phyloP scores from a whole-genome alignment of 2,113 vertebrate genomes.

The Oncorhynchus gorbuscha region DNA sequence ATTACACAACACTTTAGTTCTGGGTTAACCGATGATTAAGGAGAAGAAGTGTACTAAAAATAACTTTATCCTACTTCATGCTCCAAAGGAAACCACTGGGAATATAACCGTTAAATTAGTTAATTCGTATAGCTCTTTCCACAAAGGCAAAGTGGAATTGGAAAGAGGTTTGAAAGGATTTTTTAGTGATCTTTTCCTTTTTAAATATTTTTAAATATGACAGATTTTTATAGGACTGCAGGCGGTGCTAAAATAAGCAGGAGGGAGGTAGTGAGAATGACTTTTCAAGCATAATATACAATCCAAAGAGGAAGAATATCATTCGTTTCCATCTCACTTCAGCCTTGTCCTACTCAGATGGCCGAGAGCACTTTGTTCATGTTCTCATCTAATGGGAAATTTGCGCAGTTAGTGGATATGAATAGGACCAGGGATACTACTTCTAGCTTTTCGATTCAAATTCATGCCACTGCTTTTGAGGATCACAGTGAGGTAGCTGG shows the following conservation, averaged over 20 bases:
- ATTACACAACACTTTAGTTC: too few relatives aligned
- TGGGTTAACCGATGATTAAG: background rate
- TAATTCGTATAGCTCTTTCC: background rate
- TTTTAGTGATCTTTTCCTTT: background rate
- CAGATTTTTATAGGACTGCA: background rate
- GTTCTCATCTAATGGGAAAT: slow-evolving; percentile 59
- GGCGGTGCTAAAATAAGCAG: background rate
- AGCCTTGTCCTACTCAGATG: slow-evolving; percentile 47
- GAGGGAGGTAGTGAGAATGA: background rate
- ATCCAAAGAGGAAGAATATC: background rate
- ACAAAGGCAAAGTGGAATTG: background rate
- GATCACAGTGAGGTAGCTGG: background rate
- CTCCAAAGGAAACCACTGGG: background rate
- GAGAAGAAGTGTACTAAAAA: background rate
- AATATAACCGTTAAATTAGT: background rate
- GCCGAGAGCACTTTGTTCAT: slow-evolving; percentile 60
- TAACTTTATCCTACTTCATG: background rate
- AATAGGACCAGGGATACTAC: slow-evolving; percentile 45
- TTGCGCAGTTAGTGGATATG: slow-evolving; percentile 39
- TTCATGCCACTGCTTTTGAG: slow-evolving; percentile 59
- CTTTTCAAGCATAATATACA: slow-evolving; percentile 21
- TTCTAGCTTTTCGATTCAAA: slow-evolving; percentile 60
- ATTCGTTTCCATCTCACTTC: slow-evolving; percentile 40
- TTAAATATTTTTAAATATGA: background rate
- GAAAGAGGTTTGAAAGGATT: background rate